These are phyloP conservation scores for Lepas anatifera DNA, from an alignment of 2,888 invertebrate species.

Conservation along the genomic window DNA sequence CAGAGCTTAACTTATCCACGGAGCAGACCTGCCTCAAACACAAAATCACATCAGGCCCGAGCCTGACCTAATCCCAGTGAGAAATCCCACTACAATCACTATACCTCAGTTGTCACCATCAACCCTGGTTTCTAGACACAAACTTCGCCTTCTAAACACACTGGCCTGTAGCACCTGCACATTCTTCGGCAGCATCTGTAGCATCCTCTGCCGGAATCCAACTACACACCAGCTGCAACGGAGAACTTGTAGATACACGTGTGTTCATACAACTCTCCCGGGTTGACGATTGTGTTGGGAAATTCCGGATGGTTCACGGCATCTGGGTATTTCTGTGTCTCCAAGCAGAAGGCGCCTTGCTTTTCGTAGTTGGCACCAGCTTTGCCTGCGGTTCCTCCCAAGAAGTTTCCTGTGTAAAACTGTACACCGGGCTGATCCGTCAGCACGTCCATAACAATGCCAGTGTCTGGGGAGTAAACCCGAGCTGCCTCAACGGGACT, in stretches of 20 bases:
- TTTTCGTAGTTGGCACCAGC: conserved; percentile 50
- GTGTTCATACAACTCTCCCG: conserved; percentile 58
- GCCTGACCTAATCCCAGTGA: too few species aligned
- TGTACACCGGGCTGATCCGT: conserved; percentile 84
- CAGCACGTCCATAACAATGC: conserved; percentile 63
- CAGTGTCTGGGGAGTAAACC: conserved; percentile 26
- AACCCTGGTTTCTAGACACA: too few species aligned
- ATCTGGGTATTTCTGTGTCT: conserved; percentile 88
- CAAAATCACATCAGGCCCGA: too few species aligned
- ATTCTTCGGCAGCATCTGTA: too few species aligned
- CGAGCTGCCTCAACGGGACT: conserved; percentile 49
- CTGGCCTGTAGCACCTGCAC: too few species aligned
- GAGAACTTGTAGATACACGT: conserved; percentile 57
- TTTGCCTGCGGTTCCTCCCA: conserved; percentile 33
- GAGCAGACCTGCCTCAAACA: too few species aligned
- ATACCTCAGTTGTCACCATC: too few species aligned
- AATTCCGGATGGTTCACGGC: conserved; percentile 71
- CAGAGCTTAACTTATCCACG: too few species aligned
- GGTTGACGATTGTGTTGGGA: conserved; percentile 56
- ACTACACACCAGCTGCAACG: conserved; percentile 32
- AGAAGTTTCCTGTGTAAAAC: conserved; percentile 68
- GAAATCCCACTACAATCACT: too few species aligned
- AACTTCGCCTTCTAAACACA: too few species aligned
- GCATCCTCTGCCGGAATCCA: too few species aligned
- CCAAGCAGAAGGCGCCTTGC: conserved; percentile 72